Conservation (phyloP, 92 coral and sea anemone genomes). For the Phenganax stokvisi region DNA sequence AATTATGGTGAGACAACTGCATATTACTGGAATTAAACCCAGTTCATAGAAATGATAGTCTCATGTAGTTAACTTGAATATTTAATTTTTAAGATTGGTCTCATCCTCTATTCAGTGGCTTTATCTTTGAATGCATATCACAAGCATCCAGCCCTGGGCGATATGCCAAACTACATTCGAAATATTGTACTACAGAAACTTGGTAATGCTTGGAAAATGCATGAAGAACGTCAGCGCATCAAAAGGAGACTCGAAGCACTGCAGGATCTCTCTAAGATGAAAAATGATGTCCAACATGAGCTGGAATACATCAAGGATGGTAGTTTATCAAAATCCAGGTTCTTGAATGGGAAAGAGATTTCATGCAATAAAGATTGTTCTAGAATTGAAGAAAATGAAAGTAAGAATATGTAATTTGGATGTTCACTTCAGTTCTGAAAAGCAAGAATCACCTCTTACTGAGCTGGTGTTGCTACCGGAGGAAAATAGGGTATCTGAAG, state of each 20-base stretch:
- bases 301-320: slow-evolving; percentile 12
- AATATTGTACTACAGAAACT: slow-evolving; percentile 10
- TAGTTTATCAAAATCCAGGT: neutral
- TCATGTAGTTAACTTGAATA: neutral
- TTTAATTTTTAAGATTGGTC: slow-evolving; percentile 9
- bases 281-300: neutral
- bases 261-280: neutral
- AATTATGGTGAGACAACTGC: neutral
- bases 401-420: neutral
- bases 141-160: slow-evolving; percentile 23
- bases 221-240: slow-evolving; percentile 21
- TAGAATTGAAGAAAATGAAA: neutral
- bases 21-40: neutral
- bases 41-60: neutral
- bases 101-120: slow-evolving; percentile 15
- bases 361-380: neutral
- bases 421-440: neutral
- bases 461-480: neutral
- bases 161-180: slow-evolving; percentile 23
- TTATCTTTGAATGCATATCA: slow-evolving; percentile 31
- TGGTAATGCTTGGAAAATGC: slow-evolving; percentile 16
- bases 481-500: neutral
- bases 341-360: neutral
- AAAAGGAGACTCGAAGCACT: neutral
- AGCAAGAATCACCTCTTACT: neutral